Evolutionary conservation across 2,888 invertebrate species (phyloP).

Genomic region (Eulithis prunata): DNA sequence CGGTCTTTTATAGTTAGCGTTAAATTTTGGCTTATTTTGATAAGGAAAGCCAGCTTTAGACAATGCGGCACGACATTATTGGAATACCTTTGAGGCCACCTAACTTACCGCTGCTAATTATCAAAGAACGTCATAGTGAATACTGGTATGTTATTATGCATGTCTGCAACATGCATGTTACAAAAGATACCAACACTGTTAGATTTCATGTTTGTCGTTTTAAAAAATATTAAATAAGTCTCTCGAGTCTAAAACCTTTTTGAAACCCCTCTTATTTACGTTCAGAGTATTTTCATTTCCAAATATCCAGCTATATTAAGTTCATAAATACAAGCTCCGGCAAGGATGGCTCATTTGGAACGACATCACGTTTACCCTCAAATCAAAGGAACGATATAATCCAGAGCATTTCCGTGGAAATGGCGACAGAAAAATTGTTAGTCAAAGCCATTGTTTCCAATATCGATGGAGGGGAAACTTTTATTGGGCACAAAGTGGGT

Average conservation of each 20-base stretch:
- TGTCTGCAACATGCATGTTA: neutral
- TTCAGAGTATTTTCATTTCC: conserved; percentile 30
- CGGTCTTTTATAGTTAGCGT: conserved; percentile 3
- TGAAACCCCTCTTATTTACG: conserved; percentile 21
- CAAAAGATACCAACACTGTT: no score
- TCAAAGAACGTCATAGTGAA: conserved; percentile 1
- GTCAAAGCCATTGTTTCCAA: conserved; percentile 82
- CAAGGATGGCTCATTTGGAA: conserved; percentile 63
- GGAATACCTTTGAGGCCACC: neutral
- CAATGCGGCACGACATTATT: neutral
- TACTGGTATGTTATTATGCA: neutral
- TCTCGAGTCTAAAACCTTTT: conserved; percentile 11
- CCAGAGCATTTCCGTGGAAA: conserved; percentile 64
- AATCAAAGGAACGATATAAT: conserved; percentile 79
- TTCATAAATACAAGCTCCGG: conserved; percentile 52
- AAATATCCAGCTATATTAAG: conserved; percentile 38
- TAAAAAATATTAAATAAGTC: neutral
- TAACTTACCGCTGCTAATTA: neutral
- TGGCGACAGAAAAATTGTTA: conserved; percentile 74
- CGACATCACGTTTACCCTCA: conserved; percentile 75
- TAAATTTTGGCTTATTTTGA: conserved; percentile 15
- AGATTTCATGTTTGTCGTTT: no score
- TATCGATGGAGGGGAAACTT: conserved; percentile 77
- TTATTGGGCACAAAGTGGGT: conserved; percentile 82
- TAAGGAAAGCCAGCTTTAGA: conserved; percentile 9